Base-by-base conservation (phyloP, 2,113 vertebrate species). In the Burhinus bistriatus region DNA sequence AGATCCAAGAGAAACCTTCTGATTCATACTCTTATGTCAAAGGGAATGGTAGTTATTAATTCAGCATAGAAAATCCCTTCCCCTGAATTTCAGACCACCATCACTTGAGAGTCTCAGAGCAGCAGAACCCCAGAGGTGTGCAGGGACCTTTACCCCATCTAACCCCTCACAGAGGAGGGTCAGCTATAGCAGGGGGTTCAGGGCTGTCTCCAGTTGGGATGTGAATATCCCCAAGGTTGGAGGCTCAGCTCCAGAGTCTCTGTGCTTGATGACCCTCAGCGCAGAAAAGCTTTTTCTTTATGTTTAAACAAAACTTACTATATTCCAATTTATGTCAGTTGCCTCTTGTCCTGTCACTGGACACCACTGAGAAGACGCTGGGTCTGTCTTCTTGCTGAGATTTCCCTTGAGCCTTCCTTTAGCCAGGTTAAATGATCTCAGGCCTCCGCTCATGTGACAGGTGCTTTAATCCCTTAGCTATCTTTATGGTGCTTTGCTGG, bases 131-230 rank as follows among this genome's bases (percentile, higher is more conserved):
- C 0, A 26, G 61, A 12, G 12, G 8, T 32, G 8, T 36, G 27
- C 55, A 66, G 38, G 20, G 13, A 45, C 12, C 12, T 19, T 13
- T 8, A 49, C 5, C 21, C 19, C 5, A 1, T 11, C n/a, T 9
- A 34, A 9, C 11, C 23, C 27, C 21, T 64, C 1, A 0, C 8
- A 3, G 40, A 47, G 9, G 23, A 21, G 38, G 18, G 27, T 22
- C 47, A 47, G 34, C 23, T 45, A 3, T 0, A 38, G 30, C n/a
- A 51, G 70, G 6, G 32, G 15, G 11, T 23, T 68, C 54, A 44
- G 27, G 42, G 14, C 42, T 69, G 27, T 34, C 8, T 69, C 20
- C 36, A 14, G 9, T 2, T 57, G 54, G 12, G 15, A 23, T 44
- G 17, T 57, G 47, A 57, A 47, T 70, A 70, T 20, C 26, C 18